These are phyloP conservation scores for Scomber scombrus DNA, from an alignment of 2,113 vertebrate species.

Conservation along the genomic window DNA sequence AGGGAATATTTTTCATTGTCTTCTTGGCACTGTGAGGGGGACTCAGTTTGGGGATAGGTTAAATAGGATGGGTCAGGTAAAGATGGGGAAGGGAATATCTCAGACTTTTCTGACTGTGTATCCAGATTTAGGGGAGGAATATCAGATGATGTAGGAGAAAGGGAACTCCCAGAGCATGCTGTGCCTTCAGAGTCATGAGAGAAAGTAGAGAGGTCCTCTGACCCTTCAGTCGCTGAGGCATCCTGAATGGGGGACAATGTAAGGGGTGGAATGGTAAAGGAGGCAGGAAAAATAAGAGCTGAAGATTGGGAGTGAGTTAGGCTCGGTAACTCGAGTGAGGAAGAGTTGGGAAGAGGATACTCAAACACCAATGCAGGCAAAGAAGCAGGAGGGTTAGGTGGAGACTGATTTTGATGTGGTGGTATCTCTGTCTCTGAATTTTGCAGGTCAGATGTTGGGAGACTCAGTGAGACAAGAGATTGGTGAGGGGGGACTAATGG, in stretches of 20 bases:
- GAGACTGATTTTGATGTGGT: background rate
- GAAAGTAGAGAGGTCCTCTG: background rate
- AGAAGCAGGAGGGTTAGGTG: background rate
- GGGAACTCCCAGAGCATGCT: too few species aligned
- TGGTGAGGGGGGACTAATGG: too few species aligned
- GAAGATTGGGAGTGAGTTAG: background rate
- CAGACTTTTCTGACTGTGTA: background rate
- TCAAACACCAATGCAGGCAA: background rate
- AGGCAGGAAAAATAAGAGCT: background rate
- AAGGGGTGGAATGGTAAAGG: background rate
- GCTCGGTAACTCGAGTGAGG: background rate
- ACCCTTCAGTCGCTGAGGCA: background rate
- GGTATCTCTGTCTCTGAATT: background rate
- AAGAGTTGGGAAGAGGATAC: background rate
- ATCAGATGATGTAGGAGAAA: too few species aligned
- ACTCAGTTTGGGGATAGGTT: background rate
- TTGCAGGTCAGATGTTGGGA: background rate
- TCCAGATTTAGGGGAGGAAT: too few species aligned
- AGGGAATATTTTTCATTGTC: slow-evolving; percentile 1
- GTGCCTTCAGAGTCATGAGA: background rate
- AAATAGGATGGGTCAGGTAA: background rate
- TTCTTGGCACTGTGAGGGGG: background rate
- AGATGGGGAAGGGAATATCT: background rate
- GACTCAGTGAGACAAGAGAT: background rate
- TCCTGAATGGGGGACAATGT: background rate